phyloP scores from a whole-genome alignment of 2,888 invertebrate genomes.

The Epinotia demarniana region DNA sequence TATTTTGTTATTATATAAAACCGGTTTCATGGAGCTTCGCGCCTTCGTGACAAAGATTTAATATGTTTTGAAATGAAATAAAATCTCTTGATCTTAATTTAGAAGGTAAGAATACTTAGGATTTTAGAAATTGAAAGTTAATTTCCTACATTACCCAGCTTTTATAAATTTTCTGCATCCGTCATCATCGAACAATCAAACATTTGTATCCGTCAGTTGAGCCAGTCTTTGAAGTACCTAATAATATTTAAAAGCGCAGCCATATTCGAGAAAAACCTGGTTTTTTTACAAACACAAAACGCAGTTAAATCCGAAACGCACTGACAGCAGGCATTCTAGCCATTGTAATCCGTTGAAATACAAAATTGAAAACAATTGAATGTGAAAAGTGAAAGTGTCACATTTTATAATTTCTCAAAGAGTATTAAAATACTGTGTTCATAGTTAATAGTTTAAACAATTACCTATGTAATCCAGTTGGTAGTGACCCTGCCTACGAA shows the following conservation, averaged over 20 bases:
- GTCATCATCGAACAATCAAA: no score
- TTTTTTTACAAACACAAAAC: no score
- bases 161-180: neutral
- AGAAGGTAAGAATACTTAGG: neutral
- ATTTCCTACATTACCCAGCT: neutral
- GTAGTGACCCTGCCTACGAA: no score
- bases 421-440: neutral
- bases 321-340: no score
- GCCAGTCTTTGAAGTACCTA: no score
- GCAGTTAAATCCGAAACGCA: no score
- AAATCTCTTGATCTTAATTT: neutral
- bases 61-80: neutral
- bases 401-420: neutral
- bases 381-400: neutral
- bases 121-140: neutral
- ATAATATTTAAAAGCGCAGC: no score
- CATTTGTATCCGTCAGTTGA: no score
- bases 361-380: neutral
- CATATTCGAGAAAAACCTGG: no score
- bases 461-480: no score
- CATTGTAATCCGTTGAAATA: neutral
- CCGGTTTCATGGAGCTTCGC: neutral
- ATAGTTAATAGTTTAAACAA: no score
- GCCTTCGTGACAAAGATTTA: neutral
- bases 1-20: slow-evolving; percentile 50